Conservation (phyloP, 2,888 invertebrate genomes). For the Ecdyonurus torrentis region DNA sequence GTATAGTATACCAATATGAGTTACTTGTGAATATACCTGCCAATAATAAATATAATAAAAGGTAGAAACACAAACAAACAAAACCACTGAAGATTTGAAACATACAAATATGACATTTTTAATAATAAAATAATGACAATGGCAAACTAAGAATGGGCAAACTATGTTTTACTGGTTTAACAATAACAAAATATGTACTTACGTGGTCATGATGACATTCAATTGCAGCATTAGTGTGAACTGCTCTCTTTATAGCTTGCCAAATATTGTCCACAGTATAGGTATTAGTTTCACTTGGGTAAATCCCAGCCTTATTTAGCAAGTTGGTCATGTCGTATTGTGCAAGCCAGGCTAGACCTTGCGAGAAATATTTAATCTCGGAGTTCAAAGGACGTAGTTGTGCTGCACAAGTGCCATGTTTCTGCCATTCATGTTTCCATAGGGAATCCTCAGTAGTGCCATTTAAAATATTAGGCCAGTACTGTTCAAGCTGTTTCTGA, state of each 20-base stretch:
- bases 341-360: constrained; percentile 42
- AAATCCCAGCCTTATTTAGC: constrained; percentile 35
- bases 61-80: too few relatives aligned
- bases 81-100: not conserved
- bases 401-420: constrained; percentile 67
- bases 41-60: too few relatives aligned
- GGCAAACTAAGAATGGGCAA: too few relatives aligned
- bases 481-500: constrained; percentile 33
- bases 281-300: constrained; percentile 32
- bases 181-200: constrained; percentile 10
- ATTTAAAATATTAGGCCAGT: constrained; percentile 58
- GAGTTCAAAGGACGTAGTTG: constrained; percentile 34
- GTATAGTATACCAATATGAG: not conserved
- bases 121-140: not conserved
- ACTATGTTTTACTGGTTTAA: too few relatives aligned
- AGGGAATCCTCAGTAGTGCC: constrained; percentile 35
- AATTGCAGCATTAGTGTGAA: constrained; percentile 42
- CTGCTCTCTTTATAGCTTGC: constrained; percentile 32
- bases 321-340: constrained; percentile 42
- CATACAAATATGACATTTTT: too few relatives aligned
- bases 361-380: constrained; percentile 49
- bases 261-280: constrained; percentile 30
- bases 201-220: constrained; percentile 41
- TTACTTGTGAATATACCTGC: too few relatives aligned
- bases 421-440: constrained; percentile 70